Base-by-base conservation (phyloP, 2,888 invertebrate species). In the Gryllus longicercus region DNA sequence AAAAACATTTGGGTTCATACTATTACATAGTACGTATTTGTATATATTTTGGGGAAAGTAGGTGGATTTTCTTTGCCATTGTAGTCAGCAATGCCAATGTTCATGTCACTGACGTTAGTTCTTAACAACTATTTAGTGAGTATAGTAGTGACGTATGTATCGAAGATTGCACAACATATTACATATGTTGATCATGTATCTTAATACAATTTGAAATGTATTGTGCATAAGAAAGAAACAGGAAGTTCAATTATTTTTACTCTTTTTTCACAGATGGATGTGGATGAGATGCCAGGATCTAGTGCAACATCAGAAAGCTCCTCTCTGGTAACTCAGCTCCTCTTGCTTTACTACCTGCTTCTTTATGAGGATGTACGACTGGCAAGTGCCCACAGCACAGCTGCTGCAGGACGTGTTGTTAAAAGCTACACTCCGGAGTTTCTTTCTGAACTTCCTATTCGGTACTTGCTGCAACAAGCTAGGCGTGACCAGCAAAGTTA, bases 401-500 rank as follows among this genome's bases (percentile, higher is more conserved):
- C 92, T 4, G 88, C 92, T 0, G 92, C 91, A 83, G 93, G 92
- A 0, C 89, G 92, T 82, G 94, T 94, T 86, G 91, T 96, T 16
- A 95, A 96, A 86, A 92, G 93, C 80, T 97, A 97, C 85, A 94
- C 96, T 0, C 92, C 94, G 3, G 94, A 95, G 83, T 95, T 98
- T 85, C 89, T 98, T 82, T 94, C 96, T 0, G 95, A 96, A 85
- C 89, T 99, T 75, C 98, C 98, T 0, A 95, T 98, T 79, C 97
- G 97, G 86, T 97, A 96, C 88, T 89, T 99, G 78, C 88, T 98
- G 50, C 96, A 97, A 86, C 94, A 96, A 87, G 97, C 97, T 0
- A 97, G 97, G 86, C 94, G 94, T 85, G 94, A 96, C 86, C 97
- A 97, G 86, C 93, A 94, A 87, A 94, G 94, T 83, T 98, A 96